These are phyloP conservation scores for Sycobia sp. DNA, from an alignment of 1,140 invertebrate species.

Conservation along the genomic window DNA sequence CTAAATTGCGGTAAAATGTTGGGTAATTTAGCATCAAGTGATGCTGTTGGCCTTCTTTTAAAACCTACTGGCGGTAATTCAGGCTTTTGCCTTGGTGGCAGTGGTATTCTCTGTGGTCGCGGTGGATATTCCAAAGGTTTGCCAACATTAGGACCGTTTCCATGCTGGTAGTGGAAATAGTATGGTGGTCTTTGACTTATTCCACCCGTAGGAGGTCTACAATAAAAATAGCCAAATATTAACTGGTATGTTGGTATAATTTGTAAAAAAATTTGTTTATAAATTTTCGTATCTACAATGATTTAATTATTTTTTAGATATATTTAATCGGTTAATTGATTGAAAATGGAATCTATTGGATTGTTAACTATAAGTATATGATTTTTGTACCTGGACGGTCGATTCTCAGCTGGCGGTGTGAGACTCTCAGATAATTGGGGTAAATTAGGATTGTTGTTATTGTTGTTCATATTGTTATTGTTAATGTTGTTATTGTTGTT, in stretches of 20 bases:
- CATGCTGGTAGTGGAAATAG: constrained; percentile 46
- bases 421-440: constrained; percentile 51
- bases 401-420: constrained; percentile 49
- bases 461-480: constrained; percentile 2
- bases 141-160: constrained; percentile 28
- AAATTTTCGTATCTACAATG: too few species aligned
- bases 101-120: constrained; percentile 44
- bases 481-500: neutral
- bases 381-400: constrained; percentile 17
- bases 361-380: too few species aligned
- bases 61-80: constrained; percentile 54
- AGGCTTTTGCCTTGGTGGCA: constrained; percentile 46
- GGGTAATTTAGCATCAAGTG: constrained; percentile 62
- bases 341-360: too few species aligned
- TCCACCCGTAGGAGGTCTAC: constrained; percentile 42
- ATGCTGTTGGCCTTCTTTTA: constrained; percentile 56
- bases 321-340: too few species aligned
- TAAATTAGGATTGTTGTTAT: constrained; percentile 26
- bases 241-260: too few species aligned
- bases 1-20: constrained; percentile 75
- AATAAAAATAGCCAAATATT: neutral
- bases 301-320: too few species aligned
- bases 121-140: constrained; percentile 24
- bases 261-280: too few species aligned
- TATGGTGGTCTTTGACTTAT: constrained; percentile 46